Conservation (phyloP, 2,797 vertebrate species). For the Melanotaenia trifasciata region DNA sequence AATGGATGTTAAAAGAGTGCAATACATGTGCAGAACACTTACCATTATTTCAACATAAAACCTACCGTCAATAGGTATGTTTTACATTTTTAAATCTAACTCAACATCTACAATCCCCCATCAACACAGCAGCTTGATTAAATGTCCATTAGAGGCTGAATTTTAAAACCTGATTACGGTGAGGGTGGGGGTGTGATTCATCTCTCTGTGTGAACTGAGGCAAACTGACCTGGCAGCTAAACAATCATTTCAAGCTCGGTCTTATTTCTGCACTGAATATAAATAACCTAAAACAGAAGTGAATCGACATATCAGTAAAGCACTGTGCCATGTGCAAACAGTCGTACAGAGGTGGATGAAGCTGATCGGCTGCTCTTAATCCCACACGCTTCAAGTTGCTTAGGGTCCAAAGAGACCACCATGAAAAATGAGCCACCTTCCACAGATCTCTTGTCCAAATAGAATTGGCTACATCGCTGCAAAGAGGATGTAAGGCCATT, state of each 20-base stretch:
- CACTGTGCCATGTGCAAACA: conserved; percentile 3
- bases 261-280: conserved; percentile 4
- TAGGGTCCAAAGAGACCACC: conserved; percentile 42
- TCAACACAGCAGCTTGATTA: conserved; percentile 59
- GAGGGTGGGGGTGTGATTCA: conserved; percentile 50
- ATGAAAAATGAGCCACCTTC: conserved; percentile 39
- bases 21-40: background rate
- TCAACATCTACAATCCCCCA: conserved; percentile 19
- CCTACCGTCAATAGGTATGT: background rate
- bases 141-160: conserved; percentile 56
- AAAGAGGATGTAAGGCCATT: conserved; percentile 59
- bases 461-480: conserved; percentile 43
- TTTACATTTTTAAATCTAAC: background rate
- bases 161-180: conserved; percentile 58
- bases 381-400: conserved; percentile 32
- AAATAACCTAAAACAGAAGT: background rate
- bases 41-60: background rate
- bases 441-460: conserved; percentile 25
- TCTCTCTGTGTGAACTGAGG: conserved; percentile 54
- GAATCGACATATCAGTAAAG: background rate
- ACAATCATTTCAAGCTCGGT: conserved; percentile 35
- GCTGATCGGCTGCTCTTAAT: conserved; percentile 26
- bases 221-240: conserved; percentile 20
- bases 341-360: background rate
- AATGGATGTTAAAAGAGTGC: background rate